A percentile compares a stretch with the other conserved stretches of the same genome.
Evolutionary conservation across 2,113 vertebrate genomes (phyloP).

Genomic region (Ammodytes dubius): DNA sequence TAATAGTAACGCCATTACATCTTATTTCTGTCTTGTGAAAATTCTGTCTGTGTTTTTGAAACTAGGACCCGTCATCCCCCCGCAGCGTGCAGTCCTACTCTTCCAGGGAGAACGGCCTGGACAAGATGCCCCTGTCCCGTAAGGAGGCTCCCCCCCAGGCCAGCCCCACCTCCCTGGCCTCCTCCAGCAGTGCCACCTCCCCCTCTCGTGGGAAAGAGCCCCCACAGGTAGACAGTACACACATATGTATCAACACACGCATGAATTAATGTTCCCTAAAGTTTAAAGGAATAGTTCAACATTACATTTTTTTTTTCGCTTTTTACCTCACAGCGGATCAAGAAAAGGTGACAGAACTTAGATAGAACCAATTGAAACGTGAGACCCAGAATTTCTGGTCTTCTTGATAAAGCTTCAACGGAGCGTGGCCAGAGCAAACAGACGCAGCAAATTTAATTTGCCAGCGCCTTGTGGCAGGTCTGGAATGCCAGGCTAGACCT

Average conservation of each 20-base stretch:
- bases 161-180: conserved; percentile 91
- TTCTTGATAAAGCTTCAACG: too few relatives aligned
- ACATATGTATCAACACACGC: not conserved
- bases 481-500: too few relatives aligned
- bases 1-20: not conserved
- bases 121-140: conserved; percentile 86
- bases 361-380: too few relatives aligned
- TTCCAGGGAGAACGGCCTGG: conserved; percentile 90
- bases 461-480: too few relatives aligned
- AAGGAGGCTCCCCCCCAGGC: conserved; percentile 88
- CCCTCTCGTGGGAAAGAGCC: conserved; percentile 89
- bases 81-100: conserved; percentile 93
- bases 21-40: not conserved
- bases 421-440: too few relatives aligned
- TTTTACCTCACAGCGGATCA: too few relatives aligned
- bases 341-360: too few relatives aligned
- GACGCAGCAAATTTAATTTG: too few relatives aligned
- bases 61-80: conserved; percentile 92
- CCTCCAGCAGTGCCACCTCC: conserved; percentile 90
- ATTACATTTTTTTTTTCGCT: too few relatives aligned
- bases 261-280: not conserved
- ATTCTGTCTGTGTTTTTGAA: not conserved
- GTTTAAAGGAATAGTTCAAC: too few relatives aligned
- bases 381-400: too few relatives aligned
- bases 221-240: conserved; percentile 72